Evolutionary conservation across 2,113 vertebrate genomes (phyloP).

Genomic region (Myrmecobius fasciatus): DNA sequence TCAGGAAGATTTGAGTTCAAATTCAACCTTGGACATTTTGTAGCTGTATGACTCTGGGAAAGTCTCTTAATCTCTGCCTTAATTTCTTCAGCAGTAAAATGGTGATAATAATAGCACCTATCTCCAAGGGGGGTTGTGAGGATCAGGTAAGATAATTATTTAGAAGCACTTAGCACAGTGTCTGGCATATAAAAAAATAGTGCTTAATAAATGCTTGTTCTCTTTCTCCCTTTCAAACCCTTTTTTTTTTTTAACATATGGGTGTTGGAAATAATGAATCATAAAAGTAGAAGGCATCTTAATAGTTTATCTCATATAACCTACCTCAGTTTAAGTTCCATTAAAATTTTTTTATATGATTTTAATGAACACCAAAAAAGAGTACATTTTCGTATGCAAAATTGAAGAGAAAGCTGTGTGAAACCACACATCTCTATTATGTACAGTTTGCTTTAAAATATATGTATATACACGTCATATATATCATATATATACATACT

Average conservation of each 20-base stretch:
- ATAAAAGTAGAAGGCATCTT: slow-evolving; percentile 21
- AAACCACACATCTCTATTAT: neutral
- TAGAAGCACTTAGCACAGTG: neutral
- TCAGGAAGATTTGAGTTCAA: neutral
- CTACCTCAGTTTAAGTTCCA: neutral
- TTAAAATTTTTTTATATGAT: neutral
- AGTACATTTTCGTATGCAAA: neutral
- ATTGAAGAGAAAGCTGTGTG: neutral
- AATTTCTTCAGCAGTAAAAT: neutral
- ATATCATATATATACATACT: too few species aligned
- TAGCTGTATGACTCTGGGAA: neutral
- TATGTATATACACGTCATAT: too few species aligned
- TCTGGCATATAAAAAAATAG: neutral
- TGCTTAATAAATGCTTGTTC: neutral
- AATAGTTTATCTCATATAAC: neutral
- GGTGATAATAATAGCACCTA: neutral
- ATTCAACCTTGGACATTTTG: neutral
- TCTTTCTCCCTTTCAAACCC: neutral
- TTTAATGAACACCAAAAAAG: neutral
- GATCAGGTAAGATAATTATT: neutral
- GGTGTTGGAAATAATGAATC: slow-evolving; percentile 9
- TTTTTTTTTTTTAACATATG: slow-evolving; percentile 32
- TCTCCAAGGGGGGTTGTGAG: neutral
- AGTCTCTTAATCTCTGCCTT: neutral
- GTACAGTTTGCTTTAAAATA: neutral